A percentile compares a stretch with the other conserved stretches of the same genome.
Evolutionary conservation across 2,113 vertebrate species (phyloP).

Genomic region (Odocoileus hemionus): DNA sequence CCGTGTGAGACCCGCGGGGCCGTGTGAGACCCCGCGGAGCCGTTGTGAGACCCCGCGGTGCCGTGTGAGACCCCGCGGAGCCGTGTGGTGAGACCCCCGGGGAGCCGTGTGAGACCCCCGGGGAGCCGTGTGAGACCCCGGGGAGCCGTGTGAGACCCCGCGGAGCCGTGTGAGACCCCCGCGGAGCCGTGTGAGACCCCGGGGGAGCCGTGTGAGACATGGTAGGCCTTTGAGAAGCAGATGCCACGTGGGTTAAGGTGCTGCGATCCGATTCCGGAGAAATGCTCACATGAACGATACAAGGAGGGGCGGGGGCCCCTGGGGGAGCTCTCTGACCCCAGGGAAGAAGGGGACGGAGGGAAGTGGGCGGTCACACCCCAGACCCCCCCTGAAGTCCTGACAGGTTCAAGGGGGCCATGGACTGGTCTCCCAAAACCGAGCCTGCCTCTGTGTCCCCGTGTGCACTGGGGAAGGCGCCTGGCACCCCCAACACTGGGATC

Average conservation of each 20-base stretch:
- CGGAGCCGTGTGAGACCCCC: accelerated
- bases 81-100: no score
- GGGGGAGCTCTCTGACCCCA: not conserved
- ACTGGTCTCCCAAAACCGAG: accelerated
- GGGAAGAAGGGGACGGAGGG: accelerated
- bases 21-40: no score
- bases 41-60: accelerated
- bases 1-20: no score
- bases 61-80: no score
- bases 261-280: accelerated
- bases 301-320: accelerated
- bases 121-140: no score
- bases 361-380: not conserved
- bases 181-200: accelerated
- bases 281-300: accelerated
- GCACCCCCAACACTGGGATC: no score
- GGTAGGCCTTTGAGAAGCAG: not conserved
- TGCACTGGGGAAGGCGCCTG: accelerated
- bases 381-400: not conserved
- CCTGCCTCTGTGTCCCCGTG: not conserved
- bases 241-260: accelerated
- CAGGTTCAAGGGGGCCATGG: accelerated
- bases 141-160: accelerated
- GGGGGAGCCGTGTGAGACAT: accelerated
- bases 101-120: no score